phyloP scores from a whole-genome alignment of 1,140 invertebrate species.

The Bactericera cockerelli region DNA sequence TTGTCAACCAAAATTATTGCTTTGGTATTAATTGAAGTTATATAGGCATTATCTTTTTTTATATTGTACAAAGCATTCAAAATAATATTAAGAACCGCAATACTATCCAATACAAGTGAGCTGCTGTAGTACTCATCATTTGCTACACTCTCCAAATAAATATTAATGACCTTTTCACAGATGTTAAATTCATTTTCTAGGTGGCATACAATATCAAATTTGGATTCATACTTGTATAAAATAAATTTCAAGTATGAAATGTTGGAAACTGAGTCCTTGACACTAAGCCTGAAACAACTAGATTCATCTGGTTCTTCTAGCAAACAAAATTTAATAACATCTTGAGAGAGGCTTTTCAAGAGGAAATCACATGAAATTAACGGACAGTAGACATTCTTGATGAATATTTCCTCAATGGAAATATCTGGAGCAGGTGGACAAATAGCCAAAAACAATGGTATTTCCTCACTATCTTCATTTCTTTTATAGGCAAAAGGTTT shows the following conservation, averaged over 20 bases:
- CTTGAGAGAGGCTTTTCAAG: neutral
- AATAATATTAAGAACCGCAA: too few species aligned
- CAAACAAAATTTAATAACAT: neutral
- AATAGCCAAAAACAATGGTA: too few species aligned
- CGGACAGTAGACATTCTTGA: neutral
- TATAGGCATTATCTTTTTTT: too few species aligned
- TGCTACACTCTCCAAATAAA: too few species aligned
- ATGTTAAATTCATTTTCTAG: neutral
- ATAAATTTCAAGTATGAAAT: neutral
- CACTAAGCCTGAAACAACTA: neutral
- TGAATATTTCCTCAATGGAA: neutral
- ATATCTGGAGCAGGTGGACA: neutral
- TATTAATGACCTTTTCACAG: neutral
- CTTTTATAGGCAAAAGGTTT: too few species aligned
- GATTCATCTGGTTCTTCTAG: neutral
- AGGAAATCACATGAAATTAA: neutral
- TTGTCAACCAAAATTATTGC: neutral
- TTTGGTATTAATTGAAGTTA: neutral
- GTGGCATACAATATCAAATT: neutral
- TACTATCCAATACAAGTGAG: too few species aligned
- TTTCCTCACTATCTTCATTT: too few species aligned
- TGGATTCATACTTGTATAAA: neutral
- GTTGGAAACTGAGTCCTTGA: neutral
- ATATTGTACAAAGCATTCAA: too few species aligned
- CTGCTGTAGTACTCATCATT: too few species aligned